Evolutionary conservation across 2,113 vertebrate genomes (phyloP).

Genomic region (Hymenochirus boettgeri): DNA sequence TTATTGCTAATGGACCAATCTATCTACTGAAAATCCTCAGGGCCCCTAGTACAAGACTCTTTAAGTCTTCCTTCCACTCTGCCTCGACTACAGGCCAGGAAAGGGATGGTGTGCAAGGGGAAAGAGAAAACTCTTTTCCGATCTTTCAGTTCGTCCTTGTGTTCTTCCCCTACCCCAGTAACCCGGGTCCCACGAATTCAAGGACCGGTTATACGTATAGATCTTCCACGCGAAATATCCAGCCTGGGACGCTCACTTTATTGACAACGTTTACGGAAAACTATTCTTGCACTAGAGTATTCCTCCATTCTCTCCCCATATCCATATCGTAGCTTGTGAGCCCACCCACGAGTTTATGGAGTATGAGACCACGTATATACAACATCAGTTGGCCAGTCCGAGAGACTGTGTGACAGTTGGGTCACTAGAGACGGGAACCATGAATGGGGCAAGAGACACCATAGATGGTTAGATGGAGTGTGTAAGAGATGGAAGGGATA

Average conservation of each 20-base stretch:
- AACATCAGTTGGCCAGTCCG: neutral
- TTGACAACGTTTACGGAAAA: conserved; percentile 90
- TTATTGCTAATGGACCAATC: conserved; percentile 55
- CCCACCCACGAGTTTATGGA: conserved; percentile 83
- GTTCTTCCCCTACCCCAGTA: conserved; percentile 63
- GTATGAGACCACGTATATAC: conserved; percentile 83
- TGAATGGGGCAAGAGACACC: neutral
- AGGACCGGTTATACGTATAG: conserved; percentile 91
- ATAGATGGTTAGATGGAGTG: too few relatives aligned
- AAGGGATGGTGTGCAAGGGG: conserved; percentile 64
- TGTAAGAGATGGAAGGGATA: neutral
- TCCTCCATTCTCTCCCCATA: conserved; percentile 78
- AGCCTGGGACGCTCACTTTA: conserved; percentile 95
- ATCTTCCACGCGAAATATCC: conserved; percentile 91
- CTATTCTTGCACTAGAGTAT: conserved; percentile 89
- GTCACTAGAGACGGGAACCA: too few relatives aligned
- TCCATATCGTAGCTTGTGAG: conserved; percentile 89
- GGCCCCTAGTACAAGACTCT: conserved; percentile 65
- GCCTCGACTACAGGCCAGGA: conserved; percentile 89
- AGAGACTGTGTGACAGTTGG: neutral
- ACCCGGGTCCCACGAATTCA: conserved; percentile 78
- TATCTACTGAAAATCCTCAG: conserved; percentile 53
- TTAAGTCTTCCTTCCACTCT: conserved; percentile 90
- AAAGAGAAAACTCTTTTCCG: conserved; percentile 83
- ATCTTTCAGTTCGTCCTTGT: conserved; percentile 89